Conservation (phyloP, 2,797 vertebrate species). For the Picus viridis region DNA sequence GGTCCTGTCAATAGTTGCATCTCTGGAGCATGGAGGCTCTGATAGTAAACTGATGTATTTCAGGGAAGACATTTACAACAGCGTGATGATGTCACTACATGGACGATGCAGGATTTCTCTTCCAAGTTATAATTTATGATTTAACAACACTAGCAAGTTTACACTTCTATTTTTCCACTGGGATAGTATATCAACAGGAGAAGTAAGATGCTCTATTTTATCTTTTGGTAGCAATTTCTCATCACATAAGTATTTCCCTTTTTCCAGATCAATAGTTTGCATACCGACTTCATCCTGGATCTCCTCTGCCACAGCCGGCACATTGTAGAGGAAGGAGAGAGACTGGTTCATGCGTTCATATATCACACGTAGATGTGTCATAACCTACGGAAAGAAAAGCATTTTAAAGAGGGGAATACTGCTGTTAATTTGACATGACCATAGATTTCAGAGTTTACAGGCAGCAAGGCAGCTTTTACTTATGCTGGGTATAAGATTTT, state of each 20-base stretch:
- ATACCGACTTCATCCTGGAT: constrained; percentile 99
- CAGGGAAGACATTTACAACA: background rate
- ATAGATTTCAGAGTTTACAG: background rate
- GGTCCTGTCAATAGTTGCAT: background rate
- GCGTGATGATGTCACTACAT: background rate
- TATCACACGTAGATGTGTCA: constrained; percentile 97
- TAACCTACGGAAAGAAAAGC: constrained; percentile 81
- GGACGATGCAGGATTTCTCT: background rate
- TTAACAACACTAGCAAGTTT: background rate
- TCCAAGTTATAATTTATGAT: background rate
- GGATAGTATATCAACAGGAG: background rate
- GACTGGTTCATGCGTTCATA: constrained; percentile 99
- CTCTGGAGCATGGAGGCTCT: background rate
- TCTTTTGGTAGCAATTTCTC: background rate
- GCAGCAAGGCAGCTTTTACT: background rate
- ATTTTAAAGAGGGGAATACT: background rate
- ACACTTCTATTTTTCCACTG: background rate
- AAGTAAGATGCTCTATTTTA: background rate
- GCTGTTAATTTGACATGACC: background rate
- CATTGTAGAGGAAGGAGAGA: constrained; percentile 95
- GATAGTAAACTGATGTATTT: background rate
- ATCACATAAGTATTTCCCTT: background rate
- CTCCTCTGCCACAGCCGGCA: constrained; percentile 92
- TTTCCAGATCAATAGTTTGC: background rate
- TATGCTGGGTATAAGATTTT: background rate